phyloP scores from a whole-genome alignment of 2,888 invertebrate genomes.

The Acleris laterana region DNA sequence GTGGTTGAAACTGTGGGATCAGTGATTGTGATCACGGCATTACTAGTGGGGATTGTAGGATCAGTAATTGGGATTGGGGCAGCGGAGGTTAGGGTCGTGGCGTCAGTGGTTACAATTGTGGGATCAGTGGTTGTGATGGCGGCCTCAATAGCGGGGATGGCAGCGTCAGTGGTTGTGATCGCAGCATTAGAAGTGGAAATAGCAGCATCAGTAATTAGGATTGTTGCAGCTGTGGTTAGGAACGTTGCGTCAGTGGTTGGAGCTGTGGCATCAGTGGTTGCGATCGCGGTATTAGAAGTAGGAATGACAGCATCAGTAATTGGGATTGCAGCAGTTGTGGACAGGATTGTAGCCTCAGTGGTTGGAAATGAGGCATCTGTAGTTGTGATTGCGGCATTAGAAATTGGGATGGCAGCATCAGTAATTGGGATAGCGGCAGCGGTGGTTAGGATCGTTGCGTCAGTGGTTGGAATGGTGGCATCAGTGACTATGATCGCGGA shows the following conservation, averaged over 20 bases:
- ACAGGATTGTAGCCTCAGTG: too few relatives aligned
- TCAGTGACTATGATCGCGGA: too few relatives aligned
- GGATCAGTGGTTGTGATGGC: slow-evolving; percentile 2
- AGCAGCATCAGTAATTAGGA: too few relatives aligned
- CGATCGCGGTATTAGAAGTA: background rate
- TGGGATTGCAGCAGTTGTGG: background rate
- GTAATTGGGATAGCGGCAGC: too few relatives aligned
- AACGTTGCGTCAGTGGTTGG: slow-evolving; percentile 14
- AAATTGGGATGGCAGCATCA: too few relatives aligned
- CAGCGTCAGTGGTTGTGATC: too few relatives aligned
- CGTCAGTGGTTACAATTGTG: background rate
- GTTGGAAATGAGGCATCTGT: too few relatives aligned
- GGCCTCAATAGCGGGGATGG: too few relatives aligned
- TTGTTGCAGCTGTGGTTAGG: background rate
- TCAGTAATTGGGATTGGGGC: slow-evolving; percentile 4
- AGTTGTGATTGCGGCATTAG: too few relatives aligned
- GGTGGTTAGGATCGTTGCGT: too few relatives aligned
- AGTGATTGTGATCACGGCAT: background rate
- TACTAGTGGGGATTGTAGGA: background rate
- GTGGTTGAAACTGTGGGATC: slow-evolving; percentile 3
- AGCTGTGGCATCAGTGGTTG: slow-evolving; percentile 3
- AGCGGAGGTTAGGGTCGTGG: slow-evolving; percentile 4
- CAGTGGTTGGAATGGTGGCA: too few relatives aligned
- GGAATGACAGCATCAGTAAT: slow-evolving; percentile 3
- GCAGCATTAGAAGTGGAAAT: too few relatives aligned